phyloP scores from a whole-genome alignment of 2,797 vertebrate genomes.

The Betta splendens region DNA sequence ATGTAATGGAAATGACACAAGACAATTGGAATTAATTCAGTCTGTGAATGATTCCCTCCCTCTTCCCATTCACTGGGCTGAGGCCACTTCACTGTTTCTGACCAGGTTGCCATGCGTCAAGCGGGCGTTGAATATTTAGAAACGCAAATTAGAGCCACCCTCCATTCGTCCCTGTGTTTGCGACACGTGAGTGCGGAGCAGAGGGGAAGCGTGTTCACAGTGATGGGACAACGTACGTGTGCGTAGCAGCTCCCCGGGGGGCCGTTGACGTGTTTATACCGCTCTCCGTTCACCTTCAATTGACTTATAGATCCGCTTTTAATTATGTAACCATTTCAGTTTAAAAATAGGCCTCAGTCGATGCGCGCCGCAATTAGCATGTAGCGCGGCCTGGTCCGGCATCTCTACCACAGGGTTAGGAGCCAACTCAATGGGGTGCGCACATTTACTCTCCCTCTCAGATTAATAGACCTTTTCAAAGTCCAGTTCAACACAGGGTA shows the following conservation, averaged over 20 bases:
- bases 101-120: conserved; percentile 10
- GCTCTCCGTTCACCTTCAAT: conserved; percentile 58
- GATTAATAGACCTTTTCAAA: conserved; percentile 42
- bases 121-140: conserved; percentile 36
- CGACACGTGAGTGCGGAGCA: neutral
- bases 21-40: conserved; percentile 55
- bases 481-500: conserved; percentile 3
- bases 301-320: conserved; percentile 69
- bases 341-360: conserved; percentile 61
- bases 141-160: conserved; percentile 16
- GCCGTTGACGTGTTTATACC: conserved; percentile 57
- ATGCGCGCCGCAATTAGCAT: conserved; percentile 45
- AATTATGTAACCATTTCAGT: conserved; percentile 72
- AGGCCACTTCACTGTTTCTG: conserved; percentile 19
- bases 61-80: conserved; percentile 35
- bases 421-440: conserved; percentile 54
- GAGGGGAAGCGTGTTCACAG: conserved; percentile 8
- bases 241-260: conserved; percentile 29
- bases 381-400: conserved; percentile 12
- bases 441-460: conserved; percentile 39
- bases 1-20: conserved; percentile 62
- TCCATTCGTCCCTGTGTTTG: conserved; percentile 23
- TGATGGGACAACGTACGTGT: conserved; percentile 25
- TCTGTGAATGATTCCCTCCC: conserved; percentile 34
- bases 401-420: conserved; percentile 51